phyloP scores from a whole-genome alignment of 2,113 vertebrate species.

The Chloropsis hardwickii region DNA sequence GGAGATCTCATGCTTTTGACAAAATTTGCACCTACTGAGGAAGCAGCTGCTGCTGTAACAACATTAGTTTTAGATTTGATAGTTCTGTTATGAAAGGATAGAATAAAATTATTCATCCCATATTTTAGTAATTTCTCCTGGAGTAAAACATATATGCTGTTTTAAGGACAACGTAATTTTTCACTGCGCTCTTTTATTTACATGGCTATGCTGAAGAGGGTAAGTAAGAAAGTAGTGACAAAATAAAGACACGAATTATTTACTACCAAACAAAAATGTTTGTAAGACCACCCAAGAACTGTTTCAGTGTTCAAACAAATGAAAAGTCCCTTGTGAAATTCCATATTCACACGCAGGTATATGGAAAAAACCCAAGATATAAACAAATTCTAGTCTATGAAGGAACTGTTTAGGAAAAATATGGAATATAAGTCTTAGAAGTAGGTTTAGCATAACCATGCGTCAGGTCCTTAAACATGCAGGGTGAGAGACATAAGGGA shows the following conservation, averaged over 20 bases:
- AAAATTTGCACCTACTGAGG: neutral
- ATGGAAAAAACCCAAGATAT: neutral
- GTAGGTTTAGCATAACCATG: neutral
- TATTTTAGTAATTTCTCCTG: neutral
- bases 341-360: neutral
- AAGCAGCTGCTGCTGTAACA: neutral
- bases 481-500: neutral
- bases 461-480: neutral
- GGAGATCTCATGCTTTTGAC: neutral
- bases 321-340: neutral
- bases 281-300: neutral
- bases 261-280: neutral
- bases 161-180: neutral
- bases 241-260: neutral
- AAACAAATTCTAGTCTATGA: neutral
- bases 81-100: neutral
- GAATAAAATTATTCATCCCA: neutral
- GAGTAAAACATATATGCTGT: accelerated
- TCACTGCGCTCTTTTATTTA: neutral
- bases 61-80: neutral
- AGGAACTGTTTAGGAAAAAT: neutral
- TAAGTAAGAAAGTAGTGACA: neutral
- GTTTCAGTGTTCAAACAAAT: neutral
- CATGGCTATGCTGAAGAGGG: neutral
- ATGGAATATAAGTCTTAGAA: neutral